Evolutionary conservation across 2,113 vertebrate genomes (phyloP).

Genomic region (Pyxicephalus adspersus): DNA sequence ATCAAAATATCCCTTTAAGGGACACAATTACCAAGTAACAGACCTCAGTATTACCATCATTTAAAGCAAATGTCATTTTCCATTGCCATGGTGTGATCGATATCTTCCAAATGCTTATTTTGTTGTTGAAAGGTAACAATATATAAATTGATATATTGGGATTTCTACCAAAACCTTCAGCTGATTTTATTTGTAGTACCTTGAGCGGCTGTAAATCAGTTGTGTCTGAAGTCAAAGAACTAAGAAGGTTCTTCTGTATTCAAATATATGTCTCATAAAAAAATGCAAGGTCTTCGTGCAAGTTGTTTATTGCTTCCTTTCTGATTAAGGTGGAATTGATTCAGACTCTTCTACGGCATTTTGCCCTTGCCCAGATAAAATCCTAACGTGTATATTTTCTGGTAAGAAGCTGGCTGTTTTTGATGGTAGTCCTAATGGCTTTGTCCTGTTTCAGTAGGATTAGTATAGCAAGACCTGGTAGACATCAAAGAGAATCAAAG

Average conservation of each 20-base stretch:
- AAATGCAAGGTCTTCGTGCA: not conserved
- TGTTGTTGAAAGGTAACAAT: constrained; percentile 1
- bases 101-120: not conserved
- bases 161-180: constrained; percentile 1
- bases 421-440: no score
- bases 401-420: not conserved
- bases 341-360: not conserved
- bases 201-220: not conserved
- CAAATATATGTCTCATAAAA: not conserved
- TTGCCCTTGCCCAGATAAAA: not conserved
- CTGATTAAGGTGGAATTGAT: not conserved
- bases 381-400: not conserved
- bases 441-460: not conserved
- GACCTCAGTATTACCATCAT: constrained; percentile 1
- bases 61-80: not conserved
- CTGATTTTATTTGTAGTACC: not conserved
- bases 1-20: constrained; percentile 26
- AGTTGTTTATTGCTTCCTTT: constrained; percentile 43
- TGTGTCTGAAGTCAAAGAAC: not conserved
- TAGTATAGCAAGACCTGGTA: not conserved
- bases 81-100: not conserved
- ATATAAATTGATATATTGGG: not conserved
- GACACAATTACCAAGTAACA: constrained; percentile 7
- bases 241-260: not conserved
- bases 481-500: not conserved